These are phyloP conservation scores for Fistularia tabacaria DNA, from an alignment of 2,797 vertebrate species.

Conservation along the genomic window DNA sequence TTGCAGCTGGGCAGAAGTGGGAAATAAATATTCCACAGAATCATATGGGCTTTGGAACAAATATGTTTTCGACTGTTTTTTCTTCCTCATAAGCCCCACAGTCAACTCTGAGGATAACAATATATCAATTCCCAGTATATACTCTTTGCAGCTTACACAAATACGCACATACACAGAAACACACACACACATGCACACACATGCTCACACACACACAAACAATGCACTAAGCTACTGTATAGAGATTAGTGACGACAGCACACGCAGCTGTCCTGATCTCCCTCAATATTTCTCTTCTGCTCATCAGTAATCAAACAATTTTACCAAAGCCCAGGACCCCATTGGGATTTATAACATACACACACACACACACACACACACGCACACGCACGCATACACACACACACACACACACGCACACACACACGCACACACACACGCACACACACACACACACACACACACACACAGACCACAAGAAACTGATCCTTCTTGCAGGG, in stretches of 20 bases:
- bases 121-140: too few species aligned
- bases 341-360: constrained; percentile 4
- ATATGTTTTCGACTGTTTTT: too few species aligned
- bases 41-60: too few species aligned
- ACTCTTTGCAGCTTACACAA: neutral
- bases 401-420: constrained; percentile 20
- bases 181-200: too few species aligned
- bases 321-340: neutral
- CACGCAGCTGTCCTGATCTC: constrained; percentile 12
- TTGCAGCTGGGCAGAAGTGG: too few species aligned
- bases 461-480: constrained; percentile 5
- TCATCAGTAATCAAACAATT: constrained; percentile 9
- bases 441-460: constrained; percentile 18
- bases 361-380: constrained; percentile 16
- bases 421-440: constrained; percentile 18
- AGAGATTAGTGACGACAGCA: constrained; percentile 12
- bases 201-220: neutral
- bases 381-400: constrained; percentile 20
- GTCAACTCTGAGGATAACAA: too few species aligned
- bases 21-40: too few species aligned
- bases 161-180: too few species aligned
- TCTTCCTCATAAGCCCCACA: too few species aligned
- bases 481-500: constrained; percentile 5
- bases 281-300: neutral
- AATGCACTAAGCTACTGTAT: constrained; percentile 1